These are phyloP conservation scores for Platycheirus albimanus DNA, from an alignment of 2,888 invertebrate species.

Conservation along the genomic window DNA sequence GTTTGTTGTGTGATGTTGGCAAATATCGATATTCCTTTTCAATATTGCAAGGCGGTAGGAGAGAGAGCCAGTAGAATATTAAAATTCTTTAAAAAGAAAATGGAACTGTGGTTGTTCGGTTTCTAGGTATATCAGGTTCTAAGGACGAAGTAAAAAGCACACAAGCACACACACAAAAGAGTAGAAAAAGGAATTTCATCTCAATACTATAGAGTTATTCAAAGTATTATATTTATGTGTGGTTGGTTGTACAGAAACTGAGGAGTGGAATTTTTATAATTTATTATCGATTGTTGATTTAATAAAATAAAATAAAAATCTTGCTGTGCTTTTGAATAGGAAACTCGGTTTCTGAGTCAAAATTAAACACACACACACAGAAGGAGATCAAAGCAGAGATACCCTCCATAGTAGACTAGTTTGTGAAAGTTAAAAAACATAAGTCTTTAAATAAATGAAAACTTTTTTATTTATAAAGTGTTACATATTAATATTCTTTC, in stretches of 20 bases:
- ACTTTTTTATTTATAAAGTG: slow-evolving; percentile 4
- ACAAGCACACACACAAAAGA: neutral
- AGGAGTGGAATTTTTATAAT: slow-evolving; percentile 46
- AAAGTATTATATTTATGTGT: too few relatives aligned
- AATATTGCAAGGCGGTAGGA: too few relatives aligned
- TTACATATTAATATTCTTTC: neutral
- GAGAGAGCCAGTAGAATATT: slow-evolving; percentile 15
- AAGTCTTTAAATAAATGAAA: neutral
- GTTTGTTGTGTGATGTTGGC: slow-evolving; percentile 33
- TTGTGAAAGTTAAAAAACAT: neutral
- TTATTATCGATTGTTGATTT: slow-evolving; percentile 58
- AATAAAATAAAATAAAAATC: neutral
- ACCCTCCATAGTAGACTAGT: neutral
- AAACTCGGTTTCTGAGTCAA: neutral
- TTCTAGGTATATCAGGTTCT: neutral
- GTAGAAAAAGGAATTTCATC: slow-evolving; percentile 2
- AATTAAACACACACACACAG: too few relatives aligned
- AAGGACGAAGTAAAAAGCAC: neutral
- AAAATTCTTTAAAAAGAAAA: slow-evolving; percentile 38
- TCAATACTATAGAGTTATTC: slow-evolving; percentile 29
- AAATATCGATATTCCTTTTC: slow-evolving; percentile 40
- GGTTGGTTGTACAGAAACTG: slow-evolving; percentile 11
- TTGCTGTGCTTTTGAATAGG: slow-evolving; percentile 11
- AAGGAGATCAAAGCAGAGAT: neutral
- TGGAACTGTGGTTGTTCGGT: neutral